Conservation (phyloP, 2,888 invertebrate genomes). For the Thyatira batis region DNA sequence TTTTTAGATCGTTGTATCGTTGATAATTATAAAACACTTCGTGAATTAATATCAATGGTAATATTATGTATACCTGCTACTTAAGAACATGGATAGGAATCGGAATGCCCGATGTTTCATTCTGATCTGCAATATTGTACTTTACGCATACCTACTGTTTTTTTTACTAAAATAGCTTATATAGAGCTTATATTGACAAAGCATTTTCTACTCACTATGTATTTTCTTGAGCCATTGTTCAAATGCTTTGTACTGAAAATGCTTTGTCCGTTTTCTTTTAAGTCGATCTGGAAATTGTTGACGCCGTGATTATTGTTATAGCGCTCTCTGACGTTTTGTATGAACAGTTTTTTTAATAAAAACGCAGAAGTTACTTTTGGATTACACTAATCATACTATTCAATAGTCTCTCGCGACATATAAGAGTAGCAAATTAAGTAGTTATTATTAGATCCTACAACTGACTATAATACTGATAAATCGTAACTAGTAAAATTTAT, state of each 20-base stretch:
- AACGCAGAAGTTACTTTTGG: background rate
- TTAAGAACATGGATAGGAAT: too few relatives aligned
- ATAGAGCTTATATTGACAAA: slow-evolving; percentile 29
- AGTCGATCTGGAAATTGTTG: slow-evolving; percentile 42
- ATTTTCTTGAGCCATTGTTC: slow-evolving; percentile 50
- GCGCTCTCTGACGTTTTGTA: background rate
- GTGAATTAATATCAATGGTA: too few relatives aligned
- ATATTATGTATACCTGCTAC: too few relatives aligned
- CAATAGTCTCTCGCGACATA: too few relatives aligned
- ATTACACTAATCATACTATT: background rate
- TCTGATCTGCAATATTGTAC: too few relatives aligned
- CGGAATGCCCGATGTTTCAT: too few relatives aligned
- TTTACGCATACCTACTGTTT: background rate
- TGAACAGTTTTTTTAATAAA: background rate
- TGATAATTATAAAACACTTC: too few relatives aligned
- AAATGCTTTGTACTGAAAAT: slow-evolving; percentile 40
- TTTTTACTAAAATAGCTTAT: background rate
- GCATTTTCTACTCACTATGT: slow-evolving; percentile 35
- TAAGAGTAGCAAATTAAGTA: too few relatives aligned
- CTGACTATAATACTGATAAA: too few relatives aligned
- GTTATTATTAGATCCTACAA: too few relatives aligned
- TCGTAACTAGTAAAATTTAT: too few relatives aligned
- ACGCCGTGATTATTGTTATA: slow-evolving; percentile 36
- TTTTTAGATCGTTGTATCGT: too few relatives aligned
- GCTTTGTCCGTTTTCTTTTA: slow-evolving; percentile 53